Evolutionary conservation across 2,888 invertebrate species (phyloP).

Genomic region (Labia minor): DNA sequence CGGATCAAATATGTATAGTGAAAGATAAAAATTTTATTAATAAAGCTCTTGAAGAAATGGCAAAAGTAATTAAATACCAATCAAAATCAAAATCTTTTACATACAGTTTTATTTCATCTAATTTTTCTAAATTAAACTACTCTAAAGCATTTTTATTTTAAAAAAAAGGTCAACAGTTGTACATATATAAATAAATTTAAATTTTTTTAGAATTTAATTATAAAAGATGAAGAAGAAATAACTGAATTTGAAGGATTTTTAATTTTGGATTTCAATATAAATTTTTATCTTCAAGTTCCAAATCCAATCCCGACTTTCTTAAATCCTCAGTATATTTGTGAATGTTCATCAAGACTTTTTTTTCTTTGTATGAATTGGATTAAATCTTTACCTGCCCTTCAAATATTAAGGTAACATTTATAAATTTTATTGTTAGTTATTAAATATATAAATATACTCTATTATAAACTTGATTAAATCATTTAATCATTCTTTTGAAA

Average conservation of each 20-base stretch:
- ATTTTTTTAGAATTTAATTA: slow-evolving; percentile 27
- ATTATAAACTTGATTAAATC: too few relatives aligned
- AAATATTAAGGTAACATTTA: slow-evolving; percentile 62
- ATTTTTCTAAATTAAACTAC: too few relatives aligned
- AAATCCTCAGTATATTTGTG: slow-evolving; percentile 89
- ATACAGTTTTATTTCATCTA: too few relatives aligned
- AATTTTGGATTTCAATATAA: slow-evolving; percentile 54
- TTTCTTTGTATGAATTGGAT: slow-evolving; percentile 88
- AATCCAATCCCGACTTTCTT: slow-evolving; percentile 76
- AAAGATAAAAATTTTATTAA: slow-evolving; percentile 55
- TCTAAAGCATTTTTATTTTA: slow-evolving; percentile 13
- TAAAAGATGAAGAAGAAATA: slow-evolving; percentile 30
- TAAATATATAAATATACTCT: too few relatives aligned
- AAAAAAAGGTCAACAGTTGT: not conserved
- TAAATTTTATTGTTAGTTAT: too few relatives aligned
- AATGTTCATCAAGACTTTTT: slow-evolving; percentile 83
- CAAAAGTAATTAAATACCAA: slow-evolving; percentile 39
- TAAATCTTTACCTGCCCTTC: slow-evolving; percentile 70
- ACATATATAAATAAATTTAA: not conserved
- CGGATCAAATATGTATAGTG: slow-evolving; percentile 49
- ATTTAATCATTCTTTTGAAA: too few relatives aligned
- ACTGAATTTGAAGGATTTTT: slow-evolving; percentile 48
- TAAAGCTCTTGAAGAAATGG: slow-evolving; percentile 62
- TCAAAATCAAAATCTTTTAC: too few relatives aligned
- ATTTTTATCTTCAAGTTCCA: slow-evolving; percentile 66